Conservation (phyloP, 1,140 invertebrate species). For the Listronotus bonariensis region DNA sequence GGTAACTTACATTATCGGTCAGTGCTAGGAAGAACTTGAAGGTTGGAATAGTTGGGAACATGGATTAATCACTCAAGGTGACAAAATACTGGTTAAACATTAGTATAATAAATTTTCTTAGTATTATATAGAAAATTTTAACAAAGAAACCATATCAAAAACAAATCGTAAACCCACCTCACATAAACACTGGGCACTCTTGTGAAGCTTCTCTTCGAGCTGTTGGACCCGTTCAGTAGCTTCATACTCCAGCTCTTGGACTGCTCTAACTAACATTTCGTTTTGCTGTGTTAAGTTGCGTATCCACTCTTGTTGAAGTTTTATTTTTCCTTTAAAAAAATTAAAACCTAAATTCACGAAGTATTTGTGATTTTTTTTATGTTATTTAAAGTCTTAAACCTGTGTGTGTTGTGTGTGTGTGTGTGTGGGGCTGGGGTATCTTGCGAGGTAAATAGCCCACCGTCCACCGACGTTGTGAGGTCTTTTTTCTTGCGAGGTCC, state of each 20-base stretch:
- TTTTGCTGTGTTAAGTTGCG: conserved; percentile 63
- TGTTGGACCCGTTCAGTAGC: conserved; percentile 59
- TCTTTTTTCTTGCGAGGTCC: no score
- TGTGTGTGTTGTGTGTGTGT: no score
- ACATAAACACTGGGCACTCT: conserved; percentile 46
- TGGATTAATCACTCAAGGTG: conserved; percentile 34
- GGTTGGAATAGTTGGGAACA: conserved; percentile 18
- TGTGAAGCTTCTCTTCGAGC: conserved; percentile 57
- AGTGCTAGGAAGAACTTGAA: neutral
- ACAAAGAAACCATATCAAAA: neutral
- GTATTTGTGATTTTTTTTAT: no score
- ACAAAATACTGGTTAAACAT: conserved; percentile 21
- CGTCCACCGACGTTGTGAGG: neutral
- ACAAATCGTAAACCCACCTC: conserved; percentile 44
- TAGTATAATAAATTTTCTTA: neutral
- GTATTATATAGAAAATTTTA: no score
- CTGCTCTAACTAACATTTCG: conserved; percentile 60
- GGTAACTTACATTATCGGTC: neutral
- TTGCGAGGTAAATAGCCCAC: no score
- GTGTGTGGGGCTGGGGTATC: no score
- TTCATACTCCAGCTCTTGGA: conserved; percentile 62
- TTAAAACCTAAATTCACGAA: no score
- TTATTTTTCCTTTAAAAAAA: conserved; percentile 53
- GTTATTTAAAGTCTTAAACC: conserved; percentile 7
- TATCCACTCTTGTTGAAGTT: conserved; percentile 62